Conservation (phyloP, 2,113 vertebrate genomes). For the Aptenodytes patagonicus region DNA sequence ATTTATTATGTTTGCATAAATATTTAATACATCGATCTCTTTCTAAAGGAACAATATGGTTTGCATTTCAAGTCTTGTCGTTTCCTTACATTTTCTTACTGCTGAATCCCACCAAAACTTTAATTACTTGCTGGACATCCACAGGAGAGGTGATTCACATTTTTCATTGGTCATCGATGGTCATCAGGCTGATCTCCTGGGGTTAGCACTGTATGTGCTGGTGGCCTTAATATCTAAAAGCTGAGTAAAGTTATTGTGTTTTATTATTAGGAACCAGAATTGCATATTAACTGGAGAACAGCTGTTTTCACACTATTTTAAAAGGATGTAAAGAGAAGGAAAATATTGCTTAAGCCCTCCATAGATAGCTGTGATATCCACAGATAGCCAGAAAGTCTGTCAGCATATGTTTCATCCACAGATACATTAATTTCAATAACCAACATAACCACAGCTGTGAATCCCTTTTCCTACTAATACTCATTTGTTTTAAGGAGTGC, state of each 20-base stretch:
- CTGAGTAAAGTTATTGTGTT: not conserved
- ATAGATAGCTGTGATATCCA: not conserved
- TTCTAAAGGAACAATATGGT: slow-evolving; percentile 43
- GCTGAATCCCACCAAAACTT: slow-evolving; percentile 16
- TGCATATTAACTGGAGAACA: not conserved
- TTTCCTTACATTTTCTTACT: slow-evolving; percentile 42
- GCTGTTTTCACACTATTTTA: not conserved
- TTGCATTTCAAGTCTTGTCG: slow-evolving; percentile 47
- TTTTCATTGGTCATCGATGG: not conserved
- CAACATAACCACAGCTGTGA: not conserved
- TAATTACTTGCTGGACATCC: slow-evolving; percentile 27
- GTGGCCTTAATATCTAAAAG: not conserved
- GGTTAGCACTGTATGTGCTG: not conserved
- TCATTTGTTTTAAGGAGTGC: not conserved
- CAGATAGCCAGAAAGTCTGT: not conserved
- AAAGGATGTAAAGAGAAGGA: not conserved
- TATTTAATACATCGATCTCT: slow-evolving; percentile 73
- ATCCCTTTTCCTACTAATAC: not conserved
- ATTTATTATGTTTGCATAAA: slow-evolving; percentile 75
- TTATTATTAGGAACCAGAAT: not conserved
- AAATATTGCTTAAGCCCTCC: not conserved
- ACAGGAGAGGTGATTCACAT: not conserved
- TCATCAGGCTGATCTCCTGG: not conserved
- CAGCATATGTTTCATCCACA: not conserved
- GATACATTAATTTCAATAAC: not conserved